Base-by-base conservation (phyloP, 2,797 vertebrate genomes). In the Pseudochromis fuscus region DNA sequence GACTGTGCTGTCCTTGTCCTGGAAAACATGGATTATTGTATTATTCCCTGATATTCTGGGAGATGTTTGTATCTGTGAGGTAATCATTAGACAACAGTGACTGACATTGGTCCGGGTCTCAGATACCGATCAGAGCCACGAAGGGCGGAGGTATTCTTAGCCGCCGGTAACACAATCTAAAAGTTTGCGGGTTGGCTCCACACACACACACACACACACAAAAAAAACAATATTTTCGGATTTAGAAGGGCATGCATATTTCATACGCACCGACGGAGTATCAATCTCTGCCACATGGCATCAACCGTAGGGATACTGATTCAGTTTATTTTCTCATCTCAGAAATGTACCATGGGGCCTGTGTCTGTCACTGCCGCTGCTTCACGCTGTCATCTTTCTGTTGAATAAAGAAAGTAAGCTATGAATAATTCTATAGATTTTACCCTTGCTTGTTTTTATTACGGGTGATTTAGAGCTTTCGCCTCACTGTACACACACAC, bases 211-310 rank as follows among this genome's bases (percentile, higher is more conserved):
- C n/a, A n/a, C n/a, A n/a, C n/a, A n/a, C n/a, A n/a, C n/a, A 35
- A 3, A 13, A 35, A 35, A 35, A 13, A 35, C 67, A 79, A 65
- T 69, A 60, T 77, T 87, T 87, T 84, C 24, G 51, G 67, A 75
- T 82, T 83, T 83, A 62, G 80, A 80, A 77, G 72, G 25, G 21
- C 77, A 88, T 90, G 81, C 87, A 92, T 91, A 86, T 92, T 90
- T 92, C 83, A 92, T 89, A 59, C 10, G 30, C 76, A 42, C 63
- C 51, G 33, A 78, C 79, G 7, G 83, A 73, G 79, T 70, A 77
- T 88, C 84, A 90, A 73, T 87, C 85, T 83, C 55, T 67, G 74
- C 81, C 83, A 78, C 55, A 44, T 11, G 55, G 66, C 53, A 72
- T 80, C 71, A 73, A 66, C 85, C 27, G 45, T 2, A 44, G 56